These are phyloP conservation scores for Solenodon paradoxus DNA, from an alignment of 2,113 vertebrate species.

Conservation along the genomic window DNA sequence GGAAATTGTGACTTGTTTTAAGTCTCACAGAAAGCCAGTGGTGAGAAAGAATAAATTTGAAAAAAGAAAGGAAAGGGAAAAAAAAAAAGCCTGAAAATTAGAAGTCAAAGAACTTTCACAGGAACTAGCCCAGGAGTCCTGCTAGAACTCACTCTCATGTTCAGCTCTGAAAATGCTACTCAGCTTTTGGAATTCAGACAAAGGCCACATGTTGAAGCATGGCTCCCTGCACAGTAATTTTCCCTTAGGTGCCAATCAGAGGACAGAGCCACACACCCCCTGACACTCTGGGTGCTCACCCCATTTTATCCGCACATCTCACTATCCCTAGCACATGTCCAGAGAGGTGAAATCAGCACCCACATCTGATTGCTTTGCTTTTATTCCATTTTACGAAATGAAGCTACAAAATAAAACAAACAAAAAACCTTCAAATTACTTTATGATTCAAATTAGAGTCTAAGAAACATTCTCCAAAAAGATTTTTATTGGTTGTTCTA, in stretches of 20 bases:
- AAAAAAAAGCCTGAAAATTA: background rate
- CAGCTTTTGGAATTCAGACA: background rate
- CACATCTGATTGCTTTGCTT: background rate
- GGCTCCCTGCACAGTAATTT: background rate
- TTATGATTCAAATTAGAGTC: slow-evolving; percentile 43
- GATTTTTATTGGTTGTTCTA: background rate
- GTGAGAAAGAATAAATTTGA: background rate
- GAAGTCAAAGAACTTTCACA: background rate
- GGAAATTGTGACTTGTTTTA: background rate
- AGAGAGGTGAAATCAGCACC: background rate
- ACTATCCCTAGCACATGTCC: background rate
- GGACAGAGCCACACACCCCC: background rate
- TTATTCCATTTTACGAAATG: slow-evolving; percentile 55
- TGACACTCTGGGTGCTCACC: background rate
- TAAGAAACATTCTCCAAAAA: slow-evolving; percentile 18
- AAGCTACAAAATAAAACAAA: background rate
- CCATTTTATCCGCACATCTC: background rate
- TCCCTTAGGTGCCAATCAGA: background rate
- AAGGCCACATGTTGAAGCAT: background rate
- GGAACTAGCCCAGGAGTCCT: background rate
- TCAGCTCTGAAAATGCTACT: background rate
- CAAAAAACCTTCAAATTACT: background rate
- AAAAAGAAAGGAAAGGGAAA: background rate
- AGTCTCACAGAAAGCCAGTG: background rate
- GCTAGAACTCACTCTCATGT: background rate